Conservation (phyloP, 2,113 vertebrate genomes). For the Equus przewalskii region DNA sequence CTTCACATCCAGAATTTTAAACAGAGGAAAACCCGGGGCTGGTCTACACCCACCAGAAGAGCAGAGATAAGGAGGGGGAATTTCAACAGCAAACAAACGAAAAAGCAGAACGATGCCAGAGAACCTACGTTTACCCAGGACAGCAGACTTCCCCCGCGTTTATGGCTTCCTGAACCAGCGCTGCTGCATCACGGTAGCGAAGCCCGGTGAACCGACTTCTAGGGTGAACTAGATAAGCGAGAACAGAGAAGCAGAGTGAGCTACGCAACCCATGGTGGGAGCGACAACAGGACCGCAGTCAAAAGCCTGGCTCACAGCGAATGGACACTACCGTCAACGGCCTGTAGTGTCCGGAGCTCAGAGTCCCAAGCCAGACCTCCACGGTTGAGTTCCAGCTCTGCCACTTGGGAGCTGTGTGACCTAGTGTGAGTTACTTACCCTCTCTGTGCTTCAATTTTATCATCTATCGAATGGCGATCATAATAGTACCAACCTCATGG, state of each 20-base stretch:
- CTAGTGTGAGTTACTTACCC: neutral
- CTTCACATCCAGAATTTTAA: slow-evolving; percentile 83
- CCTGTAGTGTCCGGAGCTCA: neutral
- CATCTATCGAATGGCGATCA: neutral
- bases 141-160: neutral
- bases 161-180: neutral
- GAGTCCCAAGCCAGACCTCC: neutral
- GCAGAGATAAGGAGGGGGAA: neutral
- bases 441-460: neutral
- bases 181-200: rapidly evolving
- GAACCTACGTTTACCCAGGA: neutral
- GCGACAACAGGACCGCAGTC: rapidly evolving
- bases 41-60: slow-evolving; percentile 28
- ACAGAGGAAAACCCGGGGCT: slow-evolving; percentile 53
- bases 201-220: neutral
- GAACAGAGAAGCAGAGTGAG: too few relatives aligned
- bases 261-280: neutral
- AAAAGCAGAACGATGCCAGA: slow-evolving; percentile 54
- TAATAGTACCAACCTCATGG: neutral
- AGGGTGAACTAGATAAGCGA: neutral
- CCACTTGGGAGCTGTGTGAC: neutral
- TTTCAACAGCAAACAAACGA: slow-evolving; percentile 38
- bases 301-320: neutral
- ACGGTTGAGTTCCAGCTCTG: neutral
- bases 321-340: rapidly evolving